Evolutionary conservation across 2,113 vertebrate genomes (phyloP).

Genomic region (Nycticorax nycticorax): DNA sequence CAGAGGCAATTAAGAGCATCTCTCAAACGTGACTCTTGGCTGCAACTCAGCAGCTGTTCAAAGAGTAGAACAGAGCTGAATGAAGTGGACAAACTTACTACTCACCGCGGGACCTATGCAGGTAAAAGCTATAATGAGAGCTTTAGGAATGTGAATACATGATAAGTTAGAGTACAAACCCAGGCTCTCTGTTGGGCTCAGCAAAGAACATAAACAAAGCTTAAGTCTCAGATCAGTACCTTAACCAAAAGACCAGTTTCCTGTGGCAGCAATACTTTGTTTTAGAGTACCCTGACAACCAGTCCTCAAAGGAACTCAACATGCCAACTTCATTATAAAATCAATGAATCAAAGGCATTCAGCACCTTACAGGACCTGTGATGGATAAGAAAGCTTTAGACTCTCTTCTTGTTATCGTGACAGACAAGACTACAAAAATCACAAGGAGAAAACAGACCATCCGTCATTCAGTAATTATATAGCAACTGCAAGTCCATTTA

Average conservation of each 20-base stretch:
- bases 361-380: neutral
- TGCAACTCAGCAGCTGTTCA: constrained; percentile 33
- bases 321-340: neutral
- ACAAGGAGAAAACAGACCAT: constrained; percentile 69
- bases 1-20: constrained; percentile 46
- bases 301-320: neutral
- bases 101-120: neutral
- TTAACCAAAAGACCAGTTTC: neutral
- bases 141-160: neutral
- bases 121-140: neutral
- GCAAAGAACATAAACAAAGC: neutral
- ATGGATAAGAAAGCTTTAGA: constrained; percentile 18
- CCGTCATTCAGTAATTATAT: constrained; percentile 71
- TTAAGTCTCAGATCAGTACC: neutral
- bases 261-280: neutral
- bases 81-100: constrained; percentile 32
- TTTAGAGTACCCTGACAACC: neutral
- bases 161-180: neutral
- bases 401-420: constrained; percentile 26
- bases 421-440: constrained; percentile 50
- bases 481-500: constrained; percentile 75
- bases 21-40: constrained; percentile 30
- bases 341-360: neutral
- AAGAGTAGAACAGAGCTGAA: constrained; percentile 20
- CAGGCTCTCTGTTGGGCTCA: neutral